Evolutionary conservation across 2,113 vertebrate genomes (phyloP).

Genomic region (Oenanthe melanoleuca): DNA sequence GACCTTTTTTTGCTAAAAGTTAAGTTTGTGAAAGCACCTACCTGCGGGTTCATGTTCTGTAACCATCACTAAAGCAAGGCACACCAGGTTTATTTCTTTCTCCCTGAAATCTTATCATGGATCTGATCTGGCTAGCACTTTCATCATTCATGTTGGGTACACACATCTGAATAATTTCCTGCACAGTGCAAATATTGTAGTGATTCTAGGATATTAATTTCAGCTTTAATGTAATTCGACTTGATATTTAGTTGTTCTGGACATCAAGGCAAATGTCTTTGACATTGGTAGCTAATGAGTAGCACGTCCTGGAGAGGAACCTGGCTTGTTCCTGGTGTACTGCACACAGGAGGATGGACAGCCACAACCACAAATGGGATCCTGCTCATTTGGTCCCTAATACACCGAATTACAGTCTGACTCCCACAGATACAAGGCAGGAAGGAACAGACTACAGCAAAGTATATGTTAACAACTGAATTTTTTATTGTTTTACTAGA

Average conservation of each 20-base stretch:
- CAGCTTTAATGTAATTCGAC: neutral
- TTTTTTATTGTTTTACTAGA: neutral
- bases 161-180: neutral
- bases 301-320: neutral
- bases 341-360: neutral
- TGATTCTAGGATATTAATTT: neutral
- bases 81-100: neutral
- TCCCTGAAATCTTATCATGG: neutral
- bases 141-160: neutral
- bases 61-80: neutral
- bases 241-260: neutral
- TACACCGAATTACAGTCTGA: neutral
- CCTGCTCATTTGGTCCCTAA: neutral
- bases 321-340: neutral
- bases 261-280: neutral
- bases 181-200: neutral
- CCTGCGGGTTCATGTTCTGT: neutral
- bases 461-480: neutral
- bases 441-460: neutral
- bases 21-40: neutral
- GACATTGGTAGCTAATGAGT: neutral
- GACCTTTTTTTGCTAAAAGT: neutral
- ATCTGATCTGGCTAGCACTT: neutral
- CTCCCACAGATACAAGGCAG: neutral
- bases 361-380: neutral